Evolutionary conservation across 2,888 invertebrate species (phyloP).

Genomic region (Latheticus oryzae): DNA sequence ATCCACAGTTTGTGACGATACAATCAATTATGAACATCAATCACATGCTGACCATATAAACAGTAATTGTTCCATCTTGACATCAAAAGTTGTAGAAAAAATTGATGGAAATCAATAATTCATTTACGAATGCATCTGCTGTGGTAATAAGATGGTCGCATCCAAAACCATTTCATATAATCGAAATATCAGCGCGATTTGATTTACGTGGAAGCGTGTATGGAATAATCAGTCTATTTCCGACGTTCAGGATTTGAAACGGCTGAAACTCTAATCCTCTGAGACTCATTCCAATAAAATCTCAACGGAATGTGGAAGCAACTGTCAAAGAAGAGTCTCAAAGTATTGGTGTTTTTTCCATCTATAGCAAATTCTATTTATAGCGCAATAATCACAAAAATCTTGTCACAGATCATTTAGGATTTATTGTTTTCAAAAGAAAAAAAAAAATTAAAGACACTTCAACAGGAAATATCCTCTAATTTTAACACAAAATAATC

Average conservation of each 20-base stretch:
- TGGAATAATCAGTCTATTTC: constrained; percentile 55
- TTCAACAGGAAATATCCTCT: too few species aligned
- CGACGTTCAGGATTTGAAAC: constrained; percentile 43
- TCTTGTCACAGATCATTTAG: too few species aligned
- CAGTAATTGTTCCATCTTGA: constrained; percentile 21
- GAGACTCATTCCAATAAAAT: constrained; percentile 38
- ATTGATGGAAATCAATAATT: constrained; percentile 37
- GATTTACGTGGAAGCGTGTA: constrained; percentile 53
- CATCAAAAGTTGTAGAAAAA: constrained; percentile 8
- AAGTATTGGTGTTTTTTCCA: constrained; percentile 33
- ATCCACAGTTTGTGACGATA: constrained; percentile 17
- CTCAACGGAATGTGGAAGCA: constrained; percentile 32
- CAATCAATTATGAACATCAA: constrained; percentile 26
- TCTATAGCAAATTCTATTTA: constrained; percentile 17
- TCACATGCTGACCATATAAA: constrained; percentile 29
- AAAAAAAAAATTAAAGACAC: too few species aligned
- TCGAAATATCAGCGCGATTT: constrained; percentile 48
- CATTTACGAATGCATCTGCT: constrained; percentile 37
- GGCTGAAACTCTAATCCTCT: constrained; percentile 26
- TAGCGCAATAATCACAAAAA: too few species aligned
- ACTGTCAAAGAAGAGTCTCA: constrained; percentile 33
- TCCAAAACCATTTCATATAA: constrained; percentile 43
- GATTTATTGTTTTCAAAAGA: too few species aligned
- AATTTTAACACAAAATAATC: too few species aligned
- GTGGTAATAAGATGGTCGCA: constrained; percentile 37